These are phyloP conservation scores for Chironomus tepperi DNA, from an alignment of 1,140 invertebrate genomes.

Conservation along the genomic window DNA sequence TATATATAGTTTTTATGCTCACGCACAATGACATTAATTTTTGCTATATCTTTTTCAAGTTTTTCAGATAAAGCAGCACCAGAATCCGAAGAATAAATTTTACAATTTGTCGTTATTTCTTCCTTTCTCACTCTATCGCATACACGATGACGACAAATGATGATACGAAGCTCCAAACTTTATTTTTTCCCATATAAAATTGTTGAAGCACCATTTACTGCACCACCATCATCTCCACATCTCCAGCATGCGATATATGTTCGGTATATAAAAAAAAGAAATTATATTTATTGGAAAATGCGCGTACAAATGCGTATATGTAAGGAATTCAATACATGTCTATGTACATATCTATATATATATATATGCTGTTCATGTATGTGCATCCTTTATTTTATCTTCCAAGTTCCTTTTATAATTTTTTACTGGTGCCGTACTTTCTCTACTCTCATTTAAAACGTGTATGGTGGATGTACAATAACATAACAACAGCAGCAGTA, in stretches of 20 bases:
- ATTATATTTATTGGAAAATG: not conserved
- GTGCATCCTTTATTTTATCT: constrained; percentile 5
- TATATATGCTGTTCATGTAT: not conserved
- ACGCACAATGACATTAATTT: not conserved
- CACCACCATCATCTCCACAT: not conserved
- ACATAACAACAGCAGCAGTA: not conserved
- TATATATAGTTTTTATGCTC: not conserved
- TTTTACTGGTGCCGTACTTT: not conserved
- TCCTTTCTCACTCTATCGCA: no score
- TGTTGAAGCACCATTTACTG: not conserved
- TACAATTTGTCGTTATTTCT: no score
- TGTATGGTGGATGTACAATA: not conserved
- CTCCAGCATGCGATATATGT: not conserved
- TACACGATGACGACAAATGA: not conserved
- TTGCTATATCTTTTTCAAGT: no score
- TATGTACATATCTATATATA: not conserved
- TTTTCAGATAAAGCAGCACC: no score
- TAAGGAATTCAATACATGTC: not conserved
- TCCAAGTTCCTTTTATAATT: not conserved
- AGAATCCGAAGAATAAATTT: no score
- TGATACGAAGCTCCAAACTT: not conserved
- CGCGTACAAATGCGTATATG: not conserved
- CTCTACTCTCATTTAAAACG: not conserved
- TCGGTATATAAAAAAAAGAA: not conserved
- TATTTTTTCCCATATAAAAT: not conserved